Percentiles rank a stretch among this genome's conserved stretches.
Conservation (phyloP, 2,797 vertebrate species). For the Tapera naevia region DNA sequence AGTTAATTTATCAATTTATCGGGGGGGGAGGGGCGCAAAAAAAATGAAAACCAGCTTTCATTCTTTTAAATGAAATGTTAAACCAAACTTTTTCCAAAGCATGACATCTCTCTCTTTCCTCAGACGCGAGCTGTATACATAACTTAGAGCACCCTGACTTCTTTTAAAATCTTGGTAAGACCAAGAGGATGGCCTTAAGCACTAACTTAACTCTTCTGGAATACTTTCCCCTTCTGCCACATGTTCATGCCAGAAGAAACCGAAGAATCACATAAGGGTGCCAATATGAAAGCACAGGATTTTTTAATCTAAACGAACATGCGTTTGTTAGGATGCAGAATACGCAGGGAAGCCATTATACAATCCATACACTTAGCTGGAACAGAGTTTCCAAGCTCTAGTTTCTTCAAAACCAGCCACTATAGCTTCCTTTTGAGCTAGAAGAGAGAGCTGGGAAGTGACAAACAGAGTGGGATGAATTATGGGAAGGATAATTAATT, state of each 20-base stretch:
- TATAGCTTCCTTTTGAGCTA: neutral
- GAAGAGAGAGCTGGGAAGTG: neutral
- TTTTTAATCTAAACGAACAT: neutral
- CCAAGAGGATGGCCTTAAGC: neutral
- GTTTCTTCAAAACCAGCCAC: neutral
- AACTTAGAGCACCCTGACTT: neutral
- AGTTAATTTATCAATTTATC: neutral
- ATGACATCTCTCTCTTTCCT: neutral
- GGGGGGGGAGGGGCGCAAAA: neutral
- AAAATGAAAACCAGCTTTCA: neutral
- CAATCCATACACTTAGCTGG: neutral
- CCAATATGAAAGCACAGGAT: neutral
- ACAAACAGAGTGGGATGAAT: neutral
- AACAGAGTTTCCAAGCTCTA: neutral
- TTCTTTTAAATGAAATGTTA: neutral
- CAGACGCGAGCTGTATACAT: neutral
- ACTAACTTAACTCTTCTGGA: neutral
- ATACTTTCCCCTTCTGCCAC: no score
- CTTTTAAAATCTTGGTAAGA: neutral
- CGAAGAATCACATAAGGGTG: neutral
- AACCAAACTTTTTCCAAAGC: neutral
- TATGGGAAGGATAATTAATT: neutral
- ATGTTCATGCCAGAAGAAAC: neutral
- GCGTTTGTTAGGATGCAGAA: neutral
- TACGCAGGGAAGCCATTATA: neutral